Evolutionary conservation across 2,113 vertebrate genomes (phyloP), one percentile per base, ranked within the genome.

Genomic region (Nymphicus hollandicus): DNA sequence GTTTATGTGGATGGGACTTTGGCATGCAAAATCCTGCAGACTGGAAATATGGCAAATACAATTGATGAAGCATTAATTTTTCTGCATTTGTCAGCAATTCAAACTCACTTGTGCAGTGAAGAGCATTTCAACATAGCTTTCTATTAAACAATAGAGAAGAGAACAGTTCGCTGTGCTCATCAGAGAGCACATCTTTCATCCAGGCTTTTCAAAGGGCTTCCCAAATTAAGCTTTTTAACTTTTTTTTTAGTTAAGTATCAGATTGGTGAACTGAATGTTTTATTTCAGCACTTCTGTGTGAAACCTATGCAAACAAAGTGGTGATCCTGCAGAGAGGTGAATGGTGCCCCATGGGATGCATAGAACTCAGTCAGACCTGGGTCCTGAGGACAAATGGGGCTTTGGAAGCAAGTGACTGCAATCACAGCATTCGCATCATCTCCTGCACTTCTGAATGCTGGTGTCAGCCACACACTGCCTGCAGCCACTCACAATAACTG

Each of bases 51-150:
- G 33, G 37, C 29, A 90, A 74, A 88, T 81, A 25, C 46, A 74
- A 78, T 14, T 72, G 39, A 76, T 52, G 74, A 71, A 86, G 15
- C 33, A 69, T 24, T 74, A 68, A 61, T 76, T 88, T 74, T 47
- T 68, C 44, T 81, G 37, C n/a, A 46, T 68, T 90, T 96, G 9
- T 64, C 65, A 65, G 71, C 28, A 94, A 91, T 90, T 93, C 24
- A 79, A 77, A 46, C 15, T 72, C 16, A 84, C 90, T 93, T 72
- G 29, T 6, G 2, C 8, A 31, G 18, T 33, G 37, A 91, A 80
- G 66, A 84, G 52, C 52, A 83, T 95, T 95, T 84, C 29, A 85
- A 31, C 2, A 2, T 7, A 55, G 35, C 11, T 68, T 82, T 86
- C 23, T 88, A 2, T 23, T 76, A 79, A 92, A 86, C 4, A 2